Conservation (phyloP, 2,797 vertebrate species). For the Distichodus sexfasciatus region DNA sequence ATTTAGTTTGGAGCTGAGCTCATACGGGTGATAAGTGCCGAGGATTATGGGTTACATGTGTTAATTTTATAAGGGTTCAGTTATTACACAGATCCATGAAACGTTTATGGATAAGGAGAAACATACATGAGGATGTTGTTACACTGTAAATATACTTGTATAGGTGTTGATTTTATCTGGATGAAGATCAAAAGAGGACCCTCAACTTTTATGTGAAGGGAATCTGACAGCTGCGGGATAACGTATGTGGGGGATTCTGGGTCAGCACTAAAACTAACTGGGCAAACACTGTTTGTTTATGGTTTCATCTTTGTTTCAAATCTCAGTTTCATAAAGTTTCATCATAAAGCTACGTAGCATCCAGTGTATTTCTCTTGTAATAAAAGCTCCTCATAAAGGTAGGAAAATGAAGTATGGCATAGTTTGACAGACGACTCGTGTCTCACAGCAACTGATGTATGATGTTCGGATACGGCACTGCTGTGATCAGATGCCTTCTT, state of each 20-base stretch:
- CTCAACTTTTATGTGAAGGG: too few relatives aligned
- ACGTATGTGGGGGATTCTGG: background rate
- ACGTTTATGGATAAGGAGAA: background rate
- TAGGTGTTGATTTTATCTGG: background rate
- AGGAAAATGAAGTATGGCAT: background rate
- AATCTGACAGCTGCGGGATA: background rate
- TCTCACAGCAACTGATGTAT: conserved; percentile 7
- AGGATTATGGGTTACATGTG: background rate
- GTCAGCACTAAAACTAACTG: background rate
- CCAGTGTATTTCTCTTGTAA: too few relatives aligned
- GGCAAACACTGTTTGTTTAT: background rate
- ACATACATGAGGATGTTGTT: background rate
- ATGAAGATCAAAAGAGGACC: background rate
- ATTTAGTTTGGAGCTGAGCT: background rate
- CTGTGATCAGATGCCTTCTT: too few relatives aligned
- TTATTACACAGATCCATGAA: background rate
- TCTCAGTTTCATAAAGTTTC: too few relatives aligned
- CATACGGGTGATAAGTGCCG: background rate
- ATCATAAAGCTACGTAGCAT: too few relatives aligned
- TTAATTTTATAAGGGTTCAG: background rate
- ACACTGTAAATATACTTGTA: background rate
- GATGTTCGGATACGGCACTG: too few relatives aligned
- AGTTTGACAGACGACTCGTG: background rate
- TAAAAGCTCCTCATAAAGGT: background rate
- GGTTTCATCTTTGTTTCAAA: too few relatives aligned